phyloP scores from a whole-genome alignment of 2,888 invertebrate genomes.

The Eristalinus sepulchralis region DNA sequence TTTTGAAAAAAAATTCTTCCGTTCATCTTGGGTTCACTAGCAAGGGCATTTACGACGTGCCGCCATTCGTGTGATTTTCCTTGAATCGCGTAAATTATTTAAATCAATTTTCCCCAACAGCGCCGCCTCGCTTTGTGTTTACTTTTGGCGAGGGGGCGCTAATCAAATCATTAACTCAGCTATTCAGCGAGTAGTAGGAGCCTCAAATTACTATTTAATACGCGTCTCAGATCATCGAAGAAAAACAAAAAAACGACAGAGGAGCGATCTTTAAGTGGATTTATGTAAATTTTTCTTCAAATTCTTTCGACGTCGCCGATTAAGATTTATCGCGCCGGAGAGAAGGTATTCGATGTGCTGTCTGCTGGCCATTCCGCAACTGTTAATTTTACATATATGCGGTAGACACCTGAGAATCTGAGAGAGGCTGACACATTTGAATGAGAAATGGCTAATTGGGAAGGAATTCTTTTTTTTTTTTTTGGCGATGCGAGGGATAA shows the following conservation, averaged over 20 bases:
- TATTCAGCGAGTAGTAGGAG: constrained; percentile 34
- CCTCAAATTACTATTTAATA: constrained; percentile 43
- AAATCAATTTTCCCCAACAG: constrained; percentile 22
- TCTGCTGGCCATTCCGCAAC: constrained; percentile 28
- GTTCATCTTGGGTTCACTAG: neutral
- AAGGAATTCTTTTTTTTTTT: constrained; percentile 34
- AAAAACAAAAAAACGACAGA: constrained; percentile 5
- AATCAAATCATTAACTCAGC: constrained; percentile 42
- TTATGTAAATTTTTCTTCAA: constrained; percentile 43
- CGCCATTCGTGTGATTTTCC: neutral
- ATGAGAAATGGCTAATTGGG: constrained; percentile 41
- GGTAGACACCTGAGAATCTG: constrained; percentile 27
- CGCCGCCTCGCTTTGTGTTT: neutral
- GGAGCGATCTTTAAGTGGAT: constrained; percentile 10
- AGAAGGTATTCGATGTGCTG: constrained; percentile 25
- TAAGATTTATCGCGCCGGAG: constrained; percentile 27
- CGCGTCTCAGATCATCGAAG: constrained; percentile 12
- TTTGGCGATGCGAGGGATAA: constrained; percentile 17
- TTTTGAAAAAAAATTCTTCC: neutral
- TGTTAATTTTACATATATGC: constrained; percentile 39
- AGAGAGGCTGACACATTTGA: constrained; percentile 8
- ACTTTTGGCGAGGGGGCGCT: constrained; percentile 34
- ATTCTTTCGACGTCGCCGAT: constrained; percentile 23
- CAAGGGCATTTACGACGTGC: constrained; percentile 40
- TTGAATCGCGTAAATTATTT: constrained; percentile 35